phyloP scores from a whole-genome alignment of 2,113 vertebrate genomes.

The Miniopterus natalensis region DNA sequence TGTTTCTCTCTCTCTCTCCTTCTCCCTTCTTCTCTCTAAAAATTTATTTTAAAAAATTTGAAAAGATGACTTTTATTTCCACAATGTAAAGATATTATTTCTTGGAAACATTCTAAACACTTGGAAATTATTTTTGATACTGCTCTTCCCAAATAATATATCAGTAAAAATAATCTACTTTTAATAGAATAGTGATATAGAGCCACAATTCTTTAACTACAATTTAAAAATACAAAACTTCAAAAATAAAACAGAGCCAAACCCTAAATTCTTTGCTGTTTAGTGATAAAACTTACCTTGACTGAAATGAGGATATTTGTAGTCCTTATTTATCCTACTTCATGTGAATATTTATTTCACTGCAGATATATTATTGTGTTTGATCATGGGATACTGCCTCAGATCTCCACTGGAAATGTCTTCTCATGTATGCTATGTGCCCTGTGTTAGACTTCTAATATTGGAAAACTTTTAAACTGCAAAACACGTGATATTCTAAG shows the following conservation, averaged over 20 bases:
- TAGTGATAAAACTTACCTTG: neutral
- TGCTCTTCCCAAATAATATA: neutral
- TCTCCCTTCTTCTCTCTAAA: too few species aligned
- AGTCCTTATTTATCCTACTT: neutral
- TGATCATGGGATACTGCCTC: neutral
- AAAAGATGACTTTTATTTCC: neutral
- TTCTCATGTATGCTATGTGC: neutral
- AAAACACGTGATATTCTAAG: neutral
- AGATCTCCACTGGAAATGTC: neutral
- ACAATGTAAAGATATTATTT: neutral
- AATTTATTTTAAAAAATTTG: too few species aligned
- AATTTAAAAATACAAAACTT: neutral
- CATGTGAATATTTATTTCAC: neutral
- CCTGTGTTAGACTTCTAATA: neutral
- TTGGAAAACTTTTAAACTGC: neutral
- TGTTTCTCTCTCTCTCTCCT: too few species aligned
- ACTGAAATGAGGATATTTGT: neutral
- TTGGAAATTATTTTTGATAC: neutral
- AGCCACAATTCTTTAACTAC: neutral
- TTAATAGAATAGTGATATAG: neutral
- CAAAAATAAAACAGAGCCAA: neutral
- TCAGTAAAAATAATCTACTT: neutral
- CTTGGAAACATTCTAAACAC: neutral
- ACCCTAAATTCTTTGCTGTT: neutral
- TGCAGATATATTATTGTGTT: neutral